phyloP scores from a whole-genome alignment of 2,113 vertebrate genomes.

The Laticauda colubrina region DNA sequence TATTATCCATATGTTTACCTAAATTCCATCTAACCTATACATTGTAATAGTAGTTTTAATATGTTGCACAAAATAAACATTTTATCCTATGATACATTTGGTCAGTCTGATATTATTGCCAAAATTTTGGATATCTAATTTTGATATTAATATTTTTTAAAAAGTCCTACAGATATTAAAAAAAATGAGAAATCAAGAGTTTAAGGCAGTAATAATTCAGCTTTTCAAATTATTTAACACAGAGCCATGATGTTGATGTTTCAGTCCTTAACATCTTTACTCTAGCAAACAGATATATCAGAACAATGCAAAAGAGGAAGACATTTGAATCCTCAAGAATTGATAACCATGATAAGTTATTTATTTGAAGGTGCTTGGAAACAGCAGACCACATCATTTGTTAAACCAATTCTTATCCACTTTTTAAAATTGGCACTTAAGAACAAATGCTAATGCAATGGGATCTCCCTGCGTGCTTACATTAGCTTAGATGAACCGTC shows the following conservation, averaged over 20 bases:
- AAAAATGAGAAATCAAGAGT: not conserved
- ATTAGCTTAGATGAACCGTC: no score
- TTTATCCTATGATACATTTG: no score
- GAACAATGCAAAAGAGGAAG: not conserved
- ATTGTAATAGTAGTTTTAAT: no score
- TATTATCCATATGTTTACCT: no score
- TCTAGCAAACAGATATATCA: not conserved
- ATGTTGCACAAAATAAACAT: no score
- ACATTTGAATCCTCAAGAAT: constrained; percentile 17
- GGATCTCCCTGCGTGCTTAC: not conserved
- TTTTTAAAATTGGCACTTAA: not conserved
- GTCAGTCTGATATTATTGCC: no score
- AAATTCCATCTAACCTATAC: no score
- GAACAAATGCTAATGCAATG: not conserved
- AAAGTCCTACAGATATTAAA: no score
- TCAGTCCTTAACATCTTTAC: not conserved
- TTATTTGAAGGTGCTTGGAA: not conserved
- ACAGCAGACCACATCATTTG: not conserved
- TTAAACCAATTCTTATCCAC: not conserved
- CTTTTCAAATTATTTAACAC: not conserved
- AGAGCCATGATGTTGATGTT: not conserved
- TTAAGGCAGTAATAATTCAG: not conserved
- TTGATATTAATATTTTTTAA: no score
- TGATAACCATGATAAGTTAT: not conserved
- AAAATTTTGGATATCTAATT: no score